Evolutionary conservation across 2,888 invertebrate species (phyloP).

Genomic region (Eupithecia subfuscata): DNA sequence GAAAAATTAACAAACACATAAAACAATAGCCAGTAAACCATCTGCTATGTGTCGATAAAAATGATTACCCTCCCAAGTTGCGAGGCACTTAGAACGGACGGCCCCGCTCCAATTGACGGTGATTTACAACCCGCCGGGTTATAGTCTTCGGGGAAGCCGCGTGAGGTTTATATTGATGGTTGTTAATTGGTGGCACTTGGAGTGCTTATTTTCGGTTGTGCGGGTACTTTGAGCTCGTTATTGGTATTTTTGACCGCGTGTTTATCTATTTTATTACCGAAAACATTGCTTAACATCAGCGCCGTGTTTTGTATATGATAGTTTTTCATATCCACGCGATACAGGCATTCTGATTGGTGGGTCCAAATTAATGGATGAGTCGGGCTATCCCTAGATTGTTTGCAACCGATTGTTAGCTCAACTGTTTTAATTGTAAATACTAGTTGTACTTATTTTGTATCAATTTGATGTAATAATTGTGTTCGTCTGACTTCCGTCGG

Average conservation of each 20-base stretch:
- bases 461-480: too few relatives aligned
- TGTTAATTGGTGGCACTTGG: conserved; percentile 16
- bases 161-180: conserved; percentile 43
- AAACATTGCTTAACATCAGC: too few relatives aligned
- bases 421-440: too few relatives aligned
- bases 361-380: too few relatives aligned
- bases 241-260: not conserved
- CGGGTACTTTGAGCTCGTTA: conserved; percentile 10
- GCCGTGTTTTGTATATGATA: too few relatives aligned
- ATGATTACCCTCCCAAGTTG: conserved; percentile 56
- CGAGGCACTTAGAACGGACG: conserved; percentile 52
- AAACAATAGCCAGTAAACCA: conserved; percentile 15
- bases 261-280: not conserved
- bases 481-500: too few relatives aligned
- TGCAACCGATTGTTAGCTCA: too few relatives aligned
- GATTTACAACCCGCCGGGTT: conserved; percentile 72
- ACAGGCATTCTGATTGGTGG: too few relatives aligned
- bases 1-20: conserved; percentile 18
- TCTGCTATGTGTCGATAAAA: conserved; percentile 19
- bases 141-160: conserved; percentile 54
- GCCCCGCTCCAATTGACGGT: conserved; percentile 68
- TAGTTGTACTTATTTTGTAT: too few relatives aligned
- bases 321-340: too few relatives aligned
- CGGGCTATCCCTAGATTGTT: too few relatives aligned
- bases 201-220: conserved; percentile 7